Base-by-base conservation (phyloP, 2,888 invertebrate genomes). In the Blera fallax region DNA sequence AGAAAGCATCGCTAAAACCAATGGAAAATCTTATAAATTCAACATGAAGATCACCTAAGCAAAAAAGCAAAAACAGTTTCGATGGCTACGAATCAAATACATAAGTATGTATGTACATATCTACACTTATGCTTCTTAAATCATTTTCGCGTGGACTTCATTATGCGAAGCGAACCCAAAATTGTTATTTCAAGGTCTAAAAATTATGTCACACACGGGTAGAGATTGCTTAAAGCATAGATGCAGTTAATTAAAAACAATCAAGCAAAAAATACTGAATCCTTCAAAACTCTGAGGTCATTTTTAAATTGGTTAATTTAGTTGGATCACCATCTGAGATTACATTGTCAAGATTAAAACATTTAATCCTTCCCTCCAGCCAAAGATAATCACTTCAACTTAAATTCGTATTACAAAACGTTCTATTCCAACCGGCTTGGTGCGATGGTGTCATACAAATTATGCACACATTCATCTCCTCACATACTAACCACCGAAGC, bases 381-480 rank as follows among this genome's bases (percentile, higher is more conserved):
- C 40, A 27, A 4, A 58, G 32, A 56, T 74, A 67, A 73, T 60
- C 34, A 50, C 18, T 32, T 48, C 14, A 78, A 54, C 43, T 77
- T 18, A 45, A 45, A 16, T 27, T 52, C 8, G 16, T 10, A 60
- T 70, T 69, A 62, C 52, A 76, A 67, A 24, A 45, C 34, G 16
- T 45, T 69, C 43, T 34, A 52, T 37, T 60, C 40, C 40, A 70
- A 24, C 48, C 16, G 45, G 67, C 64, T 10, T 24, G 11, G 14
- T 11, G 18, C 64, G 84, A 79, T 80, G 80, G 67, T 74, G 83
- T 84, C 83, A 84, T 79, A 50, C 54, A 40, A 67, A 76, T 40
- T 65, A 76, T 40, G 58, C 34, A 48, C 67, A 64, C 69, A 64
- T 27, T 64, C 37, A 21, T 40, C 43, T 34, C 14, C 16, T 58